Percentiles rank a stretch among this genome's conserved stretches.
These are phyloP conservation scores for Bruchidius siliquastri DNA, from an alignment of 2,888 invertebrate species.

Conservation along the genomic window DNA sequence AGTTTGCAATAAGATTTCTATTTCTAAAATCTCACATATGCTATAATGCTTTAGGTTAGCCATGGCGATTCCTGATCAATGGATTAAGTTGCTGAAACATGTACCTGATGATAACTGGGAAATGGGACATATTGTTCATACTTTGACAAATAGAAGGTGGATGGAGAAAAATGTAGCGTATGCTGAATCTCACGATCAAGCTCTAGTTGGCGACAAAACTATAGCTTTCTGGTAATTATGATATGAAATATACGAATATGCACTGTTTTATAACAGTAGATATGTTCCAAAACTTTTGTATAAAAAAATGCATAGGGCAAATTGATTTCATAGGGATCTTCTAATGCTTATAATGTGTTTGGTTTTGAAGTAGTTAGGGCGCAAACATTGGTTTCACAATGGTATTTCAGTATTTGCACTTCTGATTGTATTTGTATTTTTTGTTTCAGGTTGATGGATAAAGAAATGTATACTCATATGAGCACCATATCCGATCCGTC, in stretches of 20 bases:
- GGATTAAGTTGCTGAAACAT: slow-evolving; percentile 89
- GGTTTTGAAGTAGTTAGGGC: too few relatives aligned
- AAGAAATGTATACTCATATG: slow-evolving; percentile 98
- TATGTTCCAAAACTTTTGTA: too few relatives aligned
- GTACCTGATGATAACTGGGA: slow-evolving; percentile 90
- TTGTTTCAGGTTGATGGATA: slow-evolving; percentile 74
- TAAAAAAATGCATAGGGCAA: too few relatives aligned
- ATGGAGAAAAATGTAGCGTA: slow-evolving; percentile 96
- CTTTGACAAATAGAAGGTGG: slow-evolving; percentile 90
- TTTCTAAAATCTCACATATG: too few relatives aligned
- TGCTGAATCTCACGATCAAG: slow-evolving; percentile 98
- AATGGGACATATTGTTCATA: slow-evolving; percentile 85
- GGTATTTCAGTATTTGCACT: too few relatives aligned
- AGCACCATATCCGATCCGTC: slow-evolving; percentile 66
- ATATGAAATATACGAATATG: neutral
- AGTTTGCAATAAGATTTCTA: too few relatives aligned
- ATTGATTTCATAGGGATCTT: too few relatives aligned
- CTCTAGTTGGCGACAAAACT: slow-evolving; percentile 96
- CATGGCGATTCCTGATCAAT: slow-evolving; percentile 99
- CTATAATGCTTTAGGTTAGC: slow-evolving; percentile 54
- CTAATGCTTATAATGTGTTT: too few relatives aligned
- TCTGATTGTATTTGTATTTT: too few relatives aligned
- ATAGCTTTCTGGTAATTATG: slow-evolving; percentile 84
- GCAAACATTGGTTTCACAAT: too few relatives aligned
- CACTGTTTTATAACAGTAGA: too few relatives aligned